phyloP scores from a whole-genome alignment of 2,797 vertebrate species.

The Cyprinodon diabolis region DNA sequence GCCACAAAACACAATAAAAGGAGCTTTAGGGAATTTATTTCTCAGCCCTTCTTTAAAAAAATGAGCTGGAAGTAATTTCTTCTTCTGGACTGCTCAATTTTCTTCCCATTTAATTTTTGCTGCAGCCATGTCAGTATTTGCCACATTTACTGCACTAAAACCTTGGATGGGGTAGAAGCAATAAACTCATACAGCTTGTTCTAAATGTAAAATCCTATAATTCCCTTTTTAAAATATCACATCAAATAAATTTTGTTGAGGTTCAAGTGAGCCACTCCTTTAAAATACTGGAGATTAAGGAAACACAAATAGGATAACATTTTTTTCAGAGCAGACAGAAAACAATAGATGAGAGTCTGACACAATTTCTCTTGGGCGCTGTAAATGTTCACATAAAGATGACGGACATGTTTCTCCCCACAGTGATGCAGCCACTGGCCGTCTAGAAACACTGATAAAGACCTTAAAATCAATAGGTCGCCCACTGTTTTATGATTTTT shows the following conservation, averaged over 20 bases:
- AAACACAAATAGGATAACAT: conserved; percentile 22
- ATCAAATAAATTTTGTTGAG: conserved; percentile 23
- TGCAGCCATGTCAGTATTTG: neutral
- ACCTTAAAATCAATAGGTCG: conserved; percentile 71
- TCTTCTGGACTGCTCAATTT: conserved; percentile 1
- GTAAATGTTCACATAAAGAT: conserved; percentile 71
- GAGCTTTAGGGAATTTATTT: neutral
- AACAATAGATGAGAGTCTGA: conserved; percentile 36
- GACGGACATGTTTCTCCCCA: conserved; percentile 58
- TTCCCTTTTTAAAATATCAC: neutral
- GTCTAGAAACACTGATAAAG: conserved; percentile 70
- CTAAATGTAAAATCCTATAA: conserved; percentile 31
- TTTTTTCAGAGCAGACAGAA: conserved; percentile 31
- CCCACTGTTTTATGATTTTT: conserved; percentile 75
- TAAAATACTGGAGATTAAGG: conserved; percentile 39
- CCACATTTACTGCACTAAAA: neutral
- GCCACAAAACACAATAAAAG: neutral
- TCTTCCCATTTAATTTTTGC: neutral
- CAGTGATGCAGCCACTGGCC: conserved; percentile 61
- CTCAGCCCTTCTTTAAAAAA: neutral
- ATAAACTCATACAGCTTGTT: conserved; percentile 9
- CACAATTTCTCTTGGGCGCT: conserved; percentile 50
- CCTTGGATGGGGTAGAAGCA: conserved; percentile 2
- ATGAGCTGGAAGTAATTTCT: neutral
- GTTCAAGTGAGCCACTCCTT: neutral